phyloP scores from a whole-genome alignment of 37 sponge, comb jelly and placozoan genomes.

The Eunapius fragilis region DNA sequence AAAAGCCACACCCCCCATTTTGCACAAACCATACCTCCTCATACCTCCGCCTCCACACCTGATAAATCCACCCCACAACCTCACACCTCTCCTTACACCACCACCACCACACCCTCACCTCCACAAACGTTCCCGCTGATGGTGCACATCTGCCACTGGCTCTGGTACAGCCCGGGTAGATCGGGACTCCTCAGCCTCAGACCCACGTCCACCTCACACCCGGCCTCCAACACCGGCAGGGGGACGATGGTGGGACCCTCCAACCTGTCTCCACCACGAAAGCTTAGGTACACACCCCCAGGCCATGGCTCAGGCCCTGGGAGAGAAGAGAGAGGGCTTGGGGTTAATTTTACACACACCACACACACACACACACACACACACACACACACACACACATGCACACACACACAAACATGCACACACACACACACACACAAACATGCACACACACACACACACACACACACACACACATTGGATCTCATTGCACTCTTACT shows the following conservation, averaged over 20 bases:
- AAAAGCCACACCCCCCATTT: too few relatives aligned
- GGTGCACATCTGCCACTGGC: conserved; percentile 75
- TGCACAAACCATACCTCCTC: too few relatives aligned
- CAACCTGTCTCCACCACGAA: conserved; percentile 55
- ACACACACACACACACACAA: not conserved
- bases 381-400: too few relatives aligned
- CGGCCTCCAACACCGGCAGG: conserved; percentile 37
- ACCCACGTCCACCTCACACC: conserved; percentile 45
- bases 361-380: not conserved
- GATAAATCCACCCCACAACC: too few relatives aligned
- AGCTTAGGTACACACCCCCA: conserved; percentile 44
- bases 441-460: too few relatives aligned
- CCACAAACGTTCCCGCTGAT: conserved; percentile 66
- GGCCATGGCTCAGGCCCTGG: conserved; percentile 75
- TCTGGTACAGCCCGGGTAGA: conserved; percentile 58
- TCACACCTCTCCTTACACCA: too few relatives aligned
- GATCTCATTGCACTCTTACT: too few relatives aligned
- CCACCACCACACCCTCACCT: conserved; percentile 51
- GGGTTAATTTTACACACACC: too few relatives aligned
- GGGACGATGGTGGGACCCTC: conserved; percentile 16
- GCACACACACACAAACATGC: not conserved
- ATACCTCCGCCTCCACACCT: too few relatives aligned
- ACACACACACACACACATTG: not conserved
- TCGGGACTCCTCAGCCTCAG: conserved; percentile 64
- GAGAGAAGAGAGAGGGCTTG: not conserved